Conservation (phyloP, 2,113 vertebrate species). For the Cyanoliseus patagonus region DNA sequence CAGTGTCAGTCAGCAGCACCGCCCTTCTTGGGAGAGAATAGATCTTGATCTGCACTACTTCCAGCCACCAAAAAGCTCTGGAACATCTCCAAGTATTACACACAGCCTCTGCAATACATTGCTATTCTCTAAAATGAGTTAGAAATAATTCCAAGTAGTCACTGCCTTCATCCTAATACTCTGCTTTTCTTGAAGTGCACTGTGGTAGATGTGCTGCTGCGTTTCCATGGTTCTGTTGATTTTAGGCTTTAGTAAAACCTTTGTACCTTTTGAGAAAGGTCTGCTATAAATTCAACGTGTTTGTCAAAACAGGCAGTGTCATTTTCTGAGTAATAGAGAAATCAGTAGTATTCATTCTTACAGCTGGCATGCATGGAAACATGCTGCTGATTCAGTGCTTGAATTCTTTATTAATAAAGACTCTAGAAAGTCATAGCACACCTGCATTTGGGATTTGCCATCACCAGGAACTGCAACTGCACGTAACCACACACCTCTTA, state of each 20-base stretch:
- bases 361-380: background rate
- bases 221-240: background rate
- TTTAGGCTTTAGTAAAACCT: background rate
- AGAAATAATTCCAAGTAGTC: background rate
- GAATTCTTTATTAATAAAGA: slow-evolving; percentile 31
- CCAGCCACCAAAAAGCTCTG: background rate
- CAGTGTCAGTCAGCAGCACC: background rate
- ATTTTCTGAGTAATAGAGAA: background rate
- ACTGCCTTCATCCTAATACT: background rate
- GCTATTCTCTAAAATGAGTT: background rate
- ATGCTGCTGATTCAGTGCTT: background rate
- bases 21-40: background rate
- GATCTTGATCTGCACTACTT: background rate
- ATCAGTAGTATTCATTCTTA: background rate
- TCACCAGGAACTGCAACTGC: background rate
- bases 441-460: background rate
- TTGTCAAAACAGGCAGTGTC: background rate
- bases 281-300: background rate
- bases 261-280: background rate
- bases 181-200: background rate
- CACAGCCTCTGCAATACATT: background rate
- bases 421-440: background rate
- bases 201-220: background rate
- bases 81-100: background rate
- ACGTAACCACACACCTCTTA: background rate